A percentile compares a stretch with the other conserved stretches of the same genome.
Conservation (phyloP, 1,140 invertebrate genomes). For the Brachionus manjavacas region DNA sequence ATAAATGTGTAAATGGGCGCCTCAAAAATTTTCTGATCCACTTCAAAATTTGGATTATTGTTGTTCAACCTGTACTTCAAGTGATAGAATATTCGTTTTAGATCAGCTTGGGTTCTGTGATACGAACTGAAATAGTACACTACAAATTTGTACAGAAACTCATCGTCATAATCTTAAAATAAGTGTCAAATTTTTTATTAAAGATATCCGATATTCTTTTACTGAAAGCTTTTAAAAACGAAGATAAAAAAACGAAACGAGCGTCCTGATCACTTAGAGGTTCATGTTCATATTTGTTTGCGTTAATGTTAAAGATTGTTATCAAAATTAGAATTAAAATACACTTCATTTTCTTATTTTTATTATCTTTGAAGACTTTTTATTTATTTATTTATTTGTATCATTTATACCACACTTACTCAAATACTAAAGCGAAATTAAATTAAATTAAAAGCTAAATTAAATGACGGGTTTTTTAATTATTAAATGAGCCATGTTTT, state of each 20-base stretch:
- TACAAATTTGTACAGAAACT: not conserved
- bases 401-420: not conserved
- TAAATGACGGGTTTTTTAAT: not conserved
- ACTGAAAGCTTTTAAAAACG: conserved; percentile 1
- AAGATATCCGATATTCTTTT: not conserved
- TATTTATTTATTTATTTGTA: not conserved
- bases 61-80: not conserved
- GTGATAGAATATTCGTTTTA: not conserved
- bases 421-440: not conserved
- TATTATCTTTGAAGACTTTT: not conserved
- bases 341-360: not conserved
- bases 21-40: not conserved
- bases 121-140: not conserved
- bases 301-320: not conserved
- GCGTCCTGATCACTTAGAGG: not conserved
- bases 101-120: not conserved
- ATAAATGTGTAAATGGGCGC: not conserved
- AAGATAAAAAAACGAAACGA: not conserved
- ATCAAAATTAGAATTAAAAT: not conserved
- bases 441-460: not conserved
- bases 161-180: not conserved
- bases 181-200: too few species aligned
- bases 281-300: not conserved
- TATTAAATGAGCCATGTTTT: too few species aligned
- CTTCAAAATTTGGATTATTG: not conserved